Conservation (phyloP, 2,888 invertebrate genomes). For the Conomelus anceps region DNA sequence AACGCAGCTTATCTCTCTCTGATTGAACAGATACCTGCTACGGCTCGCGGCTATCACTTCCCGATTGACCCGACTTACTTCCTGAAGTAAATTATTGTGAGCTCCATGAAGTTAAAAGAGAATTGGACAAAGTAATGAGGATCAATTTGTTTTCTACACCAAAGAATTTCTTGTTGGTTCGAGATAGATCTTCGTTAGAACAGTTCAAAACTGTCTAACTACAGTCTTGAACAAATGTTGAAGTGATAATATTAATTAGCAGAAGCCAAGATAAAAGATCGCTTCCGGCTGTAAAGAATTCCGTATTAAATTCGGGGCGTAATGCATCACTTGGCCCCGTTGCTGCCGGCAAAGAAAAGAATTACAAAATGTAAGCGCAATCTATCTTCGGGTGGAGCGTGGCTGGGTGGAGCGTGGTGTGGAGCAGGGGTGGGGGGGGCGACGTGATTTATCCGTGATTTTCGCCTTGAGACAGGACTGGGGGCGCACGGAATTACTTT, state of each 20-base stretch:
- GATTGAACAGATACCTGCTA: background rate
- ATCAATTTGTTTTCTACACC: background rate
- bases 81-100: background rate
- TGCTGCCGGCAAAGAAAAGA: slow-evolving; percentile 15
- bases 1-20: too few relatives aligned
- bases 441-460: slow-evolving; percentile 23
- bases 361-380: slow-evolving; percentile 25
- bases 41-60: background rate
- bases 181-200: background rate
- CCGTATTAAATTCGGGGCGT: slow-evolving; percentile 20
- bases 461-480: slow-evolving; percentile 15
- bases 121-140: background rate
- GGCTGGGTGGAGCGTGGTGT: background rate
- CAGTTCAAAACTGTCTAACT: background rate
- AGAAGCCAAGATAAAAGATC: background rate
- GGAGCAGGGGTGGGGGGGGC: background rate
- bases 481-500: slow-evolving; percentile 14
- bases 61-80: background rate
- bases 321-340: slow-evolving; percentile 19
- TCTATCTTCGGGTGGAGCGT: slow-evolving; percentile 19
- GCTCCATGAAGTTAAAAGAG: background rate
- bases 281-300: slow-evolving; percentile 12
- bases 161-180: background rate
- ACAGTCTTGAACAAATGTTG: background rate
- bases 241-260: background rate